Percentiles rank a stretch among this genome's conserved stretches.
These are phyloP conservation scores for Drosophila rhopaloa DNA, from an alignment of 1,140 invertebrate genomes.

Conservation along the genomic window DNA sequence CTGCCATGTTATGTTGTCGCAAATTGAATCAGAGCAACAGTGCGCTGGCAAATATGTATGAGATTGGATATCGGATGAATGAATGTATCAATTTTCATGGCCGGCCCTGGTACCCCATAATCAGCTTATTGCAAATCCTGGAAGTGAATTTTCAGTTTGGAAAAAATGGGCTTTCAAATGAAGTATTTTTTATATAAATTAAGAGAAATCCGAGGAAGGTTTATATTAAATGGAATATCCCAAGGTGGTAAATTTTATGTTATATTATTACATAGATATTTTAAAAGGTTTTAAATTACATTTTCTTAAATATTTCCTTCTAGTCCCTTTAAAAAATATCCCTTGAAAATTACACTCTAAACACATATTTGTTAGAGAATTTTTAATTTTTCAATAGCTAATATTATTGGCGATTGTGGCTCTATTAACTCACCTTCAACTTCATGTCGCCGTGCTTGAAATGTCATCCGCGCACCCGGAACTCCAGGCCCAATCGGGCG, in stretches of 20 bases:
- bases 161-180: background rate
- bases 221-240: no score
- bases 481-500: slow-evolving; percentile 90
- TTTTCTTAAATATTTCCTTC: no score
- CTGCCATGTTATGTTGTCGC: slow-evolving; percentile 76
- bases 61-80: slow-evolving; percentile 27
- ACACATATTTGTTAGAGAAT: no score
- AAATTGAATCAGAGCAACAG: slow-evolving; percentile 74
- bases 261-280: no score
- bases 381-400: no score
- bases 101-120: slow-evolving; percentile 33
- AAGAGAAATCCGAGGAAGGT: no score
- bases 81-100: slow-evolving; percentile 73
- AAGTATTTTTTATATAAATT: no score
- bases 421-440: slow-evolving; percentile 87
- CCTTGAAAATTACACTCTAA: no score
- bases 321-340: no score
- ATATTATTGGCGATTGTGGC: no score
- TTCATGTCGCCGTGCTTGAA: slow-evolving; percentile 93
- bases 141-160: background rate
- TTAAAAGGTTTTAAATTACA: no score
- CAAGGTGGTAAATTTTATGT: no score
- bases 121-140: slow-evolving; percentile 57
- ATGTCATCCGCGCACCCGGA: slow-evolving; percentile 90
- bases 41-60: slow-evolving; percentile 29